Base-by-base conservation (phyloP, 2,113 vertebrate species). In the Gallinago media region DNA sequence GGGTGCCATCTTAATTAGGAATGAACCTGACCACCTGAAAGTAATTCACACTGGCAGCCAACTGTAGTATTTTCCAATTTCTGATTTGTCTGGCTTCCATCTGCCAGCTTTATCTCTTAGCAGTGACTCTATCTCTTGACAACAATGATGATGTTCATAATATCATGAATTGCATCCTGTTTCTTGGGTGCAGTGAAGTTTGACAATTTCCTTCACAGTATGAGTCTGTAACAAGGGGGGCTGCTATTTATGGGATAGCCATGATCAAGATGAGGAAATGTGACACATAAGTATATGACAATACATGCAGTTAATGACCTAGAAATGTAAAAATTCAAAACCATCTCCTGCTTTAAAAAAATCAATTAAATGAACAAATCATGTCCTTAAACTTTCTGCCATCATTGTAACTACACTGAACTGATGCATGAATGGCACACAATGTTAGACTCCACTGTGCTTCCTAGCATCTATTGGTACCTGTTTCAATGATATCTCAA, bases 11-110 rank as follows among this genome's bases (percentile, higher is more conserved):
- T 93, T 96, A 97, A 97, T 98, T 98, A 97, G 81, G 54, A 58
- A 94, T 95, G 94, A 97, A 97, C 92, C 78, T 96, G 92, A 92
- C 92, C 96, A 96, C 97, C 97, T 97, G 96, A 96, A 97, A 97
- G 90, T 92, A 96, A 97, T 97, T 98, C 92, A 88, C 94, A 85
- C 58, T 95, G 92, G 93, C 96, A 96, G 93, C 86, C 96, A 97
- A 91, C 86, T 96, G 90, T 88, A 86, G 62, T 89, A 65, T 96
- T 96, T 97, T 96, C 88, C 88, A 95, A 77, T 97, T 95, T 96
- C 89, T 91, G 68, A 80, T 92, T 85, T 88, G 80, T 86, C 68
- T 97, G 72, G 77, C 65, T 96, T 92, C 74, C 96, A 96, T 93
- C 96, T 97, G 96, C 94, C 88, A 83, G 81, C 67, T 94, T 90